A percentile compares a stretch with the other conserved stretches of the same genome.
Evolutionary conservation across 2,113 vertebrate species (phyloP).

Genomic region (Trichomycterus rosablanca): DNA sequence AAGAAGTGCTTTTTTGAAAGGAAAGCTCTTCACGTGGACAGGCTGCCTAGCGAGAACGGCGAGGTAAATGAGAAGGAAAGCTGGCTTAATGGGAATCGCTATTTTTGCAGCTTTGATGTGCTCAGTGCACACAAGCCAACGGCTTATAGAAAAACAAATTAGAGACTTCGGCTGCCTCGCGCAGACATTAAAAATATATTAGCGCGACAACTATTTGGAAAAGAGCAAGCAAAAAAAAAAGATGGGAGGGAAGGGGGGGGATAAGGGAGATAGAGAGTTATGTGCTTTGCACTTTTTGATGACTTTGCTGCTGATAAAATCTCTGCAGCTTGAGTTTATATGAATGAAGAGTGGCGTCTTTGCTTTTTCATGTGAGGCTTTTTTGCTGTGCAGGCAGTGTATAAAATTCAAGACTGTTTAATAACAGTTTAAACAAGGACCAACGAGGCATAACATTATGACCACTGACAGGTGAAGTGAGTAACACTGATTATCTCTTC

Average conservation of each 20-base stretch:
- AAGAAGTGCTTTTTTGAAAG: conserved; percentile 53
- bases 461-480: no score
- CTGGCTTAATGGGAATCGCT: conserved; percentile 73
- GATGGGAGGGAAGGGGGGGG: conserved; percentile 2
- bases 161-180: conserved; percentile 70
- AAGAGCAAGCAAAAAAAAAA: conserved; percentile 10
- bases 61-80: conserved; percentile 75
- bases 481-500: no score
- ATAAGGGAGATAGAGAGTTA: neutral
- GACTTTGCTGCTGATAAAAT: conserved; percentile 33
- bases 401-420: no score
- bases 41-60: conserved; percentile 59
- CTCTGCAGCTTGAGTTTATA: neutral
- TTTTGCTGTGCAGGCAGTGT: conserved; percentile 4
- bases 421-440: no score
- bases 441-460: no score
- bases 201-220: conserved; percentile 66
- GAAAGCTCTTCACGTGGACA: conserved; percentile 54
- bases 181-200: conserved; percentile 81
- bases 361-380: conserved; percentile 11
- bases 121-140: conserved; percentile 69
- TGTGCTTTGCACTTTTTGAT: conserved; percentile 22
- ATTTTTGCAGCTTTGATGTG: conserved; percentile 76
- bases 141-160: conserved; percentile 77
- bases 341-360: neutral